These are phyloP conservation scores for Drosophila pseudoobscura DNA, from an alignment of 1,140 invertebrate genomes.

Conservation along the genomic window DNA sequence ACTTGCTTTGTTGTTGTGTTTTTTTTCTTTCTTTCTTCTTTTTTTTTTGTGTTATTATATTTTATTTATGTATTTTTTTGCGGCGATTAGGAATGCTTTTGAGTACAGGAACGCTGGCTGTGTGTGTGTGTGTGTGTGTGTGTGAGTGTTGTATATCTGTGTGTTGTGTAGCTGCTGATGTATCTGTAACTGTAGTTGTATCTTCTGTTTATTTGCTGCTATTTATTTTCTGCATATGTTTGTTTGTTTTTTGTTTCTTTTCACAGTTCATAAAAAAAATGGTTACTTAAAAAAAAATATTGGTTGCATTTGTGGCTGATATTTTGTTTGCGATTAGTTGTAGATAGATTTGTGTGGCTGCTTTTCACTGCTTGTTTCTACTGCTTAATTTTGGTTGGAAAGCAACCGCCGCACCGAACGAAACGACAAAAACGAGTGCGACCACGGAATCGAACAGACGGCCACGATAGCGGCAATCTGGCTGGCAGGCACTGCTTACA, in stretches of 20 bases:
- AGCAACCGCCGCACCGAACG: too few relatives aligned
- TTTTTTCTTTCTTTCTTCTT: background rate
- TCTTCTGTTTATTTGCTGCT: conserved; percentile 41
- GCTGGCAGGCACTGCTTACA: conserved; percentile 2
- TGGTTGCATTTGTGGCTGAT: background rate
- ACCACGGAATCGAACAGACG: conserved; percentile 2
- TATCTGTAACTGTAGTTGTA: conserved; percentile 34
- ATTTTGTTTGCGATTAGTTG: background rate
- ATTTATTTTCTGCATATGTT: conserved; percentile 9
- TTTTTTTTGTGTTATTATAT: conserved; percentile 12
- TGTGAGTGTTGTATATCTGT: conserved; percentile 18
- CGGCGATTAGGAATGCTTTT: conserved; percentile 74
- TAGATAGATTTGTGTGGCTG: too few relatives aligned
- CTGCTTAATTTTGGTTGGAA: too few relatives aligned
- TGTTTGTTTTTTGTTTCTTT: conserved; percentile 34
- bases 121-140: conserved; percentile 28
- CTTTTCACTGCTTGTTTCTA: background rate
- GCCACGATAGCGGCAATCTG: conserved; percentile 14
- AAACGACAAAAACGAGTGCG: too few relatives aligned
- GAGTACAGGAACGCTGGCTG: conserved; percentile 78
- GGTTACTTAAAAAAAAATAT: conserved; percentile 39
- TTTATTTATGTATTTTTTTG: conserved; percentile 34
- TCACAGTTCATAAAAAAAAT: conserved; percentile 15
- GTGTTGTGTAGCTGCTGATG: conserved; percentile 18
- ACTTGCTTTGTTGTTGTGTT: conserved; percentile 18